These are phyloP conservation scores for Acrossocheilus wenchowensis DNA, from an alignment of 2,797 vertebrate genomes.

Conservation along the genomic window DNA sequence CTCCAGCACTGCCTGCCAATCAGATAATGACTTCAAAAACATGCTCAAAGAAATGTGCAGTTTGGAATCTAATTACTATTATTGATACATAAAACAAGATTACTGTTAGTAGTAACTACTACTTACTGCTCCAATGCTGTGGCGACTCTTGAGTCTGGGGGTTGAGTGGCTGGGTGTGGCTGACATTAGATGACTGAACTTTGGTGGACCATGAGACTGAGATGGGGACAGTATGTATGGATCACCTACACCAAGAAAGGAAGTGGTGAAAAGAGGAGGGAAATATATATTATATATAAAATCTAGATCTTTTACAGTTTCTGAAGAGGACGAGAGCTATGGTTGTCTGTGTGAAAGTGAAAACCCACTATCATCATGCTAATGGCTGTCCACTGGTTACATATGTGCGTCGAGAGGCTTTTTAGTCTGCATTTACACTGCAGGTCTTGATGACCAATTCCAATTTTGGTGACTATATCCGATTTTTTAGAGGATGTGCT, in stretches of 20 bases:
- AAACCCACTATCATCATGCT: not conserved
- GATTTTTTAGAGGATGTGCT: too few species aligned
- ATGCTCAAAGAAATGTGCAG: not conserved
- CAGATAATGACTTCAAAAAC: not conserved
- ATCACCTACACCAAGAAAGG: conserved; percentile 61
- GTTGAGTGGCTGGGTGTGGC: conserved; percentile 62
- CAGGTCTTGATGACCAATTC: too few species aligned
- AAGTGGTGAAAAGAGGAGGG: not conserved
- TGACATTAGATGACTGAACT: conserved; percentile 44
- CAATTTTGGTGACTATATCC: too few species aligned
- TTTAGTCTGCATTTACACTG: not conserved
- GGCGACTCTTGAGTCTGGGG: conserved; percentile 50
- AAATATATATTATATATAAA: not conserved
- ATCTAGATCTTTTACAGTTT: not conserved
- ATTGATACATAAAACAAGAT: not conserved
- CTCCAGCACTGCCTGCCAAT: conserved; percentile 66
- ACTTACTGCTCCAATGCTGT: conserved; percentile 66
- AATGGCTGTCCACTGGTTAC: not conserved
- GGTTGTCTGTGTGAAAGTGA: not conserved
- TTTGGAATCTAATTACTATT: not conserved
- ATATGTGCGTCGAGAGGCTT: not conserved
- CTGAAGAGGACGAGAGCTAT: not conserved
- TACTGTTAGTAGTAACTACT: not conserved
- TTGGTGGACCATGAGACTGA: conserved; percentile 16
- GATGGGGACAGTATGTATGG: conserved; percentile 58